A percentile compares a stretch with the other conserved stretches of the same genome.
phyloP scores from a whole-genome alignment of 2,797 vertebrate genomes.

The Taeniopygia guttata region DNA sequence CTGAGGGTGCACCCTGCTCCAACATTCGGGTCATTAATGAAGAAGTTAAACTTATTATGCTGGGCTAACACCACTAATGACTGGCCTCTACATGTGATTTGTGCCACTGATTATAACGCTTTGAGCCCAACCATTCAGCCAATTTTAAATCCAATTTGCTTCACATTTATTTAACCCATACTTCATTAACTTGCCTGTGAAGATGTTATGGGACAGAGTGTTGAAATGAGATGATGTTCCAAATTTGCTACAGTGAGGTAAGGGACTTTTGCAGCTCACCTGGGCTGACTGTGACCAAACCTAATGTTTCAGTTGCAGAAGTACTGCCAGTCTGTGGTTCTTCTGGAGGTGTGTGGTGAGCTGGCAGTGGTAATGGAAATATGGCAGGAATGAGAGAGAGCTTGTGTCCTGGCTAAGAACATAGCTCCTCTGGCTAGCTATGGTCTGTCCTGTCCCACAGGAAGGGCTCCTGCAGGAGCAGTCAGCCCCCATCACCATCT shows the following conservation, averaged over 20 bases:
- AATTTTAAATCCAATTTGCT: not conserved
- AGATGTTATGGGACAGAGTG: not conserved
- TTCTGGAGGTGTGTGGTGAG: not conserved
- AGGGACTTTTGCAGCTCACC: not conserved
- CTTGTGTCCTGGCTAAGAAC: not conserved
- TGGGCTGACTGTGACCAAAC: not conserved
- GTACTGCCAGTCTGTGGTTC: not conserved
- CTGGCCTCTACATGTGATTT: not conserved
- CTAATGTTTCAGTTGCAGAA: not conserved
- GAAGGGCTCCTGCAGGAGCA: not conserved
- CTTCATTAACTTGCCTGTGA: not conserved
- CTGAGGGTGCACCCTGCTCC: not conserved
- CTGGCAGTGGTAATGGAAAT: not conserved
- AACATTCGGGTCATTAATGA: not conserved
- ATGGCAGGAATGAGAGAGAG: not conserved
- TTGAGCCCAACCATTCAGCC: not conserved
- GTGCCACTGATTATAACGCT: not conserved
- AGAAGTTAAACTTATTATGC: accelerated
- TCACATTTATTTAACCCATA: not conserved
- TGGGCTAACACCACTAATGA: not conserved
- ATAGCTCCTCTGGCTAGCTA: not conserved
- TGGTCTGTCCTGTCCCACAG: not conserved
- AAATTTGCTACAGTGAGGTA: not conserved
- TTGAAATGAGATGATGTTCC: not conserved
- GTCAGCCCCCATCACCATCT: not conserved